These are phyloP conservation scores for Drosophila mimica DNA, from an alignment of 2,888 invertebrate species.

Conservation along the genomic window DNA sequence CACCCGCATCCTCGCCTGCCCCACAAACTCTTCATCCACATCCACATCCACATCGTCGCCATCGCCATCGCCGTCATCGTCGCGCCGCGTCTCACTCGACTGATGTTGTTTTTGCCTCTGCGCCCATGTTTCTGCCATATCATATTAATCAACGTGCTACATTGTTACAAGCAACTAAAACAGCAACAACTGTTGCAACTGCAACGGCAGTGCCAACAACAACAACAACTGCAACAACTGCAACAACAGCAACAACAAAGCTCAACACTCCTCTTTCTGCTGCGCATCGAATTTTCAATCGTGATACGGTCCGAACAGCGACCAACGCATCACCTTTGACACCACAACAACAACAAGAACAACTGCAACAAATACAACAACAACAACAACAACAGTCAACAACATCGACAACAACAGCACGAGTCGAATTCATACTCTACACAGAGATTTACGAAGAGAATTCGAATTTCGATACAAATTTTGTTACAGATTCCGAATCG, in stretches of 20 bases:
- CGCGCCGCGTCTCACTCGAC: slow-evolving; percentile 71
- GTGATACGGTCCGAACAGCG: slow-evolving; percentile 70
- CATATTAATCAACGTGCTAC: slow-evolving; percentile 81
- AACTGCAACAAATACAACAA: slow-evolving; percentile 39
- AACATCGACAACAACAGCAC: slow-evolving; percentile 54
- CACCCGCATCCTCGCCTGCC: slow-evolving; percentile 40
- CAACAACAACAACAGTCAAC: slow-evolving; percentile 47
- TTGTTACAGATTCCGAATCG: slow-evolving; percentile 9
- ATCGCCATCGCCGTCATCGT: slow-evolving; percentile 22
- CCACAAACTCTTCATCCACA: background rate
- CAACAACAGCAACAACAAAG: slow-evolving; percentile 28
- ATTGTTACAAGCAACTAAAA: slow-evolving; percentile 75
- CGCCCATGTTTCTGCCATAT: slow-evolving; percentile 76
- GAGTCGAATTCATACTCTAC: slow-evolving; percentile 74
- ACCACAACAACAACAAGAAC: slow-evolving; percentile 47
- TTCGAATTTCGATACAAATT: slow-evolving; percentile 38
- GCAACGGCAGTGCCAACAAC: slow-evolving; percentile 35
- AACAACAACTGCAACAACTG: slow-evolving; percentile 14
- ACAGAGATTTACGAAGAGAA: slow-evolving; percentile 75
- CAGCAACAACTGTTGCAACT: slow-evolving; percentile 46
- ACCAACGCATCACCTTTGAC: slow-evolving; percentile 76
- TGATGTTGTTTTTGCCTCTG: slow-evolving; percentile 47
- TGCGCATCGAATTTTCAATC: slow-evolving; percentile 75
- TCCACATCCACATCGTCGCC: slow-evolving; percentile 17
- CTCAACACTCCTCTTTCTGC: slow-evolving; percentile 49